Evolutionary conservation across 2,888 invertebrate genomes (phyloP).

Genomic region (Siphonodentalium dalli): DNA sequence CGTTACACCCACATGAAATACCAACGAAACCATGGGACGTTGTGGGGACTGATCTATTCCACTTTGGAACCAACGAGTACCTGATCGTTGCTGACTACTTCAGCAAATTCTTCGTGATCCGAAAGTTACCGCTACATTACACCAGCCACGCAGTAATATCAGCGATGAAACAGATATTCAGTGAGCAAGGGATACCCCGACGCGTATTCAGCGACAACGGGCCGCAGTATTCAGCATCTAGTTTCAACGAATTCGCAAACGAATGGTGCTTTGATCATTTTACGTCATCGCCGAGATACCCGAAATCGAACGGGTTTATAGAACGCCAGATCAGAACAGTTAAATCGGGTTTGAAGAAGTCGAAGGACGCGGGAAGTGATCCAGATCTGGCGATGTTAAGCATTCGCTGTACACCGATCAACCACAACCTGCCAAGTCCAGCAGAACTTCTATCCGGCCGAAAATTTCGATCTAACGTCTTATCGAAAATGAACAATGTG

Average conservation of each 20-base stretch:
- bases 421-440: neutral
- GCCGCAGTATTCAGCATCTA: slow-evolving; percentile 5
- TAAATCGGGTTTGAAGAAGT: neutral
- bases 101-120: slow-evolving; percentile 8
- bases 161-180: slow-evolving; percentile 1
- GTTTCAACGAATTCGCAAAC: neutral
- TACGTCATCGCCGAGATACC: slow-evolving; percentile 7
- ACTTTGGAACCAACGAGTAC: slow-evolving; percentile 11
- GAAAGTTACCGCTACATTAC: neutral
- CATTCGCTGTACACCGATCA: neutral
- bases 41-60: slow-evolving; percentile 19
- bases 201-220: slow-evolving; percentile 9
- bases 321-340: slow-evolving; percentile 2
- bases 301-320: too few species aligned
- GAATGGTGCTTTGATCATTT: slow-evolving; percentile 1
- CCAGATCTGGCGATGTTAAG: neutral
- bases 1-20: slow-evolving; percentile 8
- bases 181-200: slow-evolving; percentile 10
- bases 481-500: too few species aligned
- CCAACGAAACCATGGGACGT: slow-evolving; percentile 15
- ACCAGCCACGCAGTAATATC: neutral
- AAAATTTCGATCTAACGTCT: neutral
- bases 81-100: slow-evolving; percentile 15
- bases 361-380: neutral
- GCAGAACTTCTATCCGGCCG: slow-evolving; percentile 4